Evolutionary conservation across 2,797 vertebrate species (phyloP), one percentile per base, ranked within the genome.

Genomic region (Silurus lanzhouensis): DNA sequence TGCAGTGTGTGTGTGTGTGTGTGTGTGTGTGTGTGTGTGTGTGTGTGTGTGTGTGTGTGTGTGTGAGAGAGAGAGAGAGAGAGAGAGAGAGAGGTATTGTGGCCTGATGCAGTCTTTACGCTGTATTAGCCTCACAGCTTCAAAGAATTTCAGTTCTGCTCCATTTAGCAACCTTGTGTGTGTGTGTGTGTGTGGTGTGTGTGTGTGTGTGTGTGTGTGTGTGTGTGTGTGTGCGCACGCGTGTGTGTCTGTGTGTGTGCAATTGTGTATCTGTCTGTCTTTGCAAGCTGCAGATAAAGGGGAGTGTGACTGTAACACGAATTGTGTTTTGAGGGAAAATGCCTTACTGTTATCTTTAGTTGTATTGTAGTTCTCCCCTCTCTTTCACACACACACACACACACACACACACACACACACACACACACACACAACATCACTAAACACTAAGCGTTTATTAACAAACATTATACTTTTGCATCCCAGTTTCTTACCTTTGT

Each of bases 111-210:
- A 92, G 83, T 88, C 92, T 95, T 95, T 93, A 95, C 89, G 94
- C 93, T 94, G 94, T 93, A 95, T 95, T 95, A 95, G 93, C 93
- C 91, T 91, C 86, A 89, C 89, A 87, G 93, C 94, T 94, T 95
- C 94, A 94, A 95, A 95, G 93, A 92, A 93, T 93, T 94, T 95
- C 93, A 91, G 92, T 95, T 95, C 94, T 94, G 95, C 94, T 94
- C 94, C 95, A 95, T 95, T 95, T 95, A 93, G 82, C 87, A 86
- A 84, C 85, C 66, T 83, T 87, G 84, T 87, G 78, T 74, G 83
- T 88, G 88, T 89, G 70, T 79, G 84, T 88, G 52, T 85, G 66
- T 85, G 60, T 84, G 67, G 71, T 86, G 70, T 5, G 44, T 67
- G 61, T 67, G 48, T 81, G 46, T 87, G 66, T 85, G 71, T 84